Base-by-base conservation (phyloP, 2,113 vertebrate species). In the Rhineura floridana region DNA sequence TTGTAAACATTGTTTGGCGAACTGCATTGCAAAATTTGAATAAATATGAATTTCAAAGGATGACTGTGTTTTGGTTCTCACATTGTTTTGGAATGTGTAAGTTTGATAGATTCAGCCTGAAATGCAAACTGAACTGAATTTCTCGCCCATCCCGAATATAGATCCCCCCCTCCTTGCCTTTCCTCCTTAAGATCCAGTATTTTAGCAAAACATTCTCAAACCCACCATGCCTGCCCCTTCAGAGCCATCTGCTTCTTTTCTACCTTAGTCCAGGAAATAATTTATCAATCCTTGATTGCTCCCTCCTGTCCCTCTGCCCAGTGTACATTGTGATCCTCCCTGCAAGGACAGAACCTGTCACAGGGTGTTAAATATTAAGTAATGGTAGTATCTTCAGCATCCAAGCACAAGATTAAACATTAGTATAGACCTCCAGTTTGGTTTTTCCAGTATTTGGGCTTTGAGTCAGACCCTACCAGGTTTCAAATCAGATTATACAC, bases 401-500 rank as follows among this genome's bases (percentile, higher is more conserved):
- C 15, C 63, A 42, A 46, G 25, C 42, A 42, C 42, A 83, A 50
- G 28, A 6, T 52, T 13, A 30, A 36, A 62, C 44, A 42, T 65
- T 59, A 62, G 23, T 62, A 81, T 62, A 52, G 67, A 59, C 55
- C 55, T 59, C 55, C 55, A 19, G 62, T 92, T 89, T 73, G 81
- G 62, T 89, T 93, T 94, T 94, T 81, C 83, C 86, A 48, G 77
- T 81, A 90, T 91, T 82, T 91, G 50, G 82, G 62, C 79, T 89
- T 90, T 81, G 36, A 78, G 89, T 83, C 90, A 88, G 75, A 52
- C n/a, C 0, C 50, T 91, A 88, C 39, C 82, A 82, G 5, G 8
- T 90, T 93, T 78, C 85, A 86, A 78, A 42, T 21, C 88, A 84
- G 93, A 91, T 88, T 92, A 86, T 12, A 90, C 88, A 87, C 88